Percentiles rank a stretch among this genome's conserved stretches.
Evolutionary conservation across 2,797 vertebrate species (phyloP).

Genomic region (Onychomys arenicola): DNA sequence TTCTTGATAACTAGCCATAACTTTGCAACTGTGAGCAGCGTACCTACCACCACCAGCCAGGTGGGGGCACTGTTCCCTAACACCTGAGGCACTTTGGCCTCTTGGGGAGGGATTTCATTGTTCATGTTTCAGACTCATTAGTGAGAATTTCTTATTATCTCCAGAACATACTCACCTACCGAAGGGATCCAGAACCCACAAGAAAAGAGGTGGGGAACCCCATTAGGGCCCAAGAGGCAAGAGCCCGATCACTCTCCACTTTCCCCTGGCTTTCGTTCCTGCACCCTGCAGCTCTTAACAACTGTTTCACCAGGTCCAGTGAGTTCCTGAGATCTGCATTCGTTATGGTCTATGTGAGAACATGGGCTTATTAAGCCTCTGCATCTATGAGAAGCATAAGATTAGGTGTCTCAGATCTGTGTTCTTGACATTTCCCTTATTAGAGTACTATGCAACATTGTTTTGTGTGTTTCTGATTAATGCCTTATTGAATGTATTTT

Average conservation of each 20-base stretch:
- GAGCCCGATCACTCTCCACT: neutral
- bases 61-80: neutral
- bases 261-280: neutral
- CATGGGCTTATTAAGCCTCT: fast-evolving
- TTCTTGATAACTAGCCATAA: neutral
- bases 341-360: fast-evolving
- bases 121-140: neutral
- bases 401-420: neutral
- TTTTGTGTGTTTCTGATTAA: neutral
- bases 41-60: fast-evolving
- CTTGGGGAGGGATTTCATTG: neutral
- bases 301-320: fast-evolving
- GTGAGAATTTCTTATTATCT: neutral
- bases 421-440: neutral
- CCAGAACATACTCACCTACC: fast-evolving
- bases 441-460: fast-evolving
- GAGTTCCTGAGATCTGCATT: fast-evolving
- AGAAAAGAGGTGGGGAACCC: neutral
- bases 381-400: fast-evolving
- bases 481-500: too few relatives aligned
- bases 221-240: fast-evolving
- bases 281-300: neutral
- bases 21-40: neutral
- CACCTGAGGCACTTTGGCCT: fast-evolving
- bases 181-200: neutral